phyloP scores from a whole-genome alignment of 2,113 vertebrate genomes.

The Erythrolamprus reginae region DNA sequence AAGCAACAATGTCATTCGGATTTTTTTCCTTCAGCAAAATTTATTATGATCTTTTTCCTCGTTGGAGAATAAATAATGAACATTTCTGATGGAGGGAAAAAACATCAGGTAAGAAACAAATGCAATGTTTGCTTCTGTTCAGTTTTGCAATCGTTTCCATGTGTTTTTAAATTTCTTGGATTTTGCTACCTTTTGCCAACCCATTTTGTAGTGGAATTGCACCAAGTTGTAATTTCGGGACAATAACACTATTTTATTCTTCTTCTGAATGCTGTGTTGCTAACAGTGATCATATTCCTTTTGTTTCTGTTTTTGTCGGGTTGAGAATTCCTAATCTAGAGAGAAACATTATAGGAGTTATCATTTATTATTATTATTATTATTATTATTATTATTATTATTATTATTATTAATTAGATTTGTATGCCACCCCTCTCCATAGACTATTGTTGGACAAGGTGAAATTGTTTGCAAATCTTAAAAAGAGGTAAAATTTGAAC shows the following conservation, averaged over 20 bases:
- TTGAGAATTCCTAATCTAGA: neutral
- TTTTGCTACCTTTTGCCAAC: neutral
- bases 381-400: no score
- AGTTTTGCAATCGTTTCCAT: constrained; percentile 8
- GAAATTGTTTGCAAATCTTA: neutral
- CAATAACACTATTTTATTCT: neutral
- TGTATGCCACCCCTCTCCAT: no score
- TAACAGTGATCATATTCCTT: neutral
- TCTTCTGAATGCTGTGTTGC: neutral
- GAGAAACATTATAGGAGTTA: neutral
- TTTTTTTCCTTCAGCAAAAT: neutral
- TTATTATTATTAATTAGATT: no score
- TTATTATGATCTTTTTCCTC: neutral
- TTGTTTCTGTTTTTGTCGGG: neutral
- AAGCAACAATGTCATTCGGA: neutral
- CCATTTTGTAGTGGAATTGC: neutral
- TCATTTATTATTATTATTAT: no score
- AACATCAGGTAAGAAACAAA: constrained; percentile 47
- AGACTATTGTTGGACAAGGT: neutral
- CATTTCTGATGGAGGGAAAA: neutral
- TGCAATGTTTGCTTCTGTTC: constrained; percentile 19
- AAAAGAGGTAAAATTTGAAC: neutral
- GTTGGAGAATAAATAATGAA: constrained; percentile 36
- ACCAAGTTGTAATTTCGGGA: neutral
- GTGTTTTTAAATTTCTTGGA: neutral